These are phyloP conservation scores for Drosophila littoralis DNA, from an alignment of 1,140 invertebrate species.

Conservation along the genomic window DNA sequence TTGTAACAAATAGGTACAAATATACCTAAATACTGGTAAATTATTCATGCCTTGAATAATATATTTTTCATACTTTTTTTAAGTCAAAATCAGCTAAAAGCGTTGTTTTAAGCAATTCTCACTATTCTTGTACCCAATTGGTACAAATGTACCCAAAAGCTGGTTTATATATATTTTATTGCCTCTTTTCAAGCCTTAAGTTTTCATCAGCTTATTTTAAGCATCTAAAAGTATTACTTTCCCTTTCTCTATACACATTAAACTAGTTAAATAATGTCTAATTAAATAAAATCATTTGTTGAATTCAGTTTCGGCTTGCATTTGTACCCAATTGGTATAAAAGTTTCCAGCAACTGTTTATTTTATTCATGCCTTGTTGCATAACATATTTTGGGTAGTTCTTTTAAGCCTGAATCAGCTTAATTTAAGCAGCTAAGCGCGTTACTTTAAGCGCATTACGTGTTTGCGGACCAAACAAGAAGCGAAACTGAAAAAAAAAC, in stretches of 20 bases:
- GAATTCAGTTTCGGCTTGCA: too few species aligned
- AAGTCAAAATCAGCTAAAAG: not conserved
- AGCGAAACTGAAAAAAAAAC: not conserved
- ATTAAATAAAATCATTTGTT: too few species aligned
- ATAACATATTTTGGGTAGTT: not conserved
- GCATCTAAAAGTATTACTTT: too few species aligned
- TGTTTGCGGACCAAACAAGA: not conserved
- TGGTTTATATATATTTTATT: not conserved
- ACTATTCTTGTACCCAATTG: not conserved
- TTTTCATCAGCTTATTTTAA: not conserved
- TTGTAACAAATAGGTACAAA: not conserved
- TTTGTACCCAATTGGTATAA: not conserved
- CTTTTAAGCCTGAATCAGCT: not conserved
- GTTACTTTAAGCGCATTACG: not conserved
- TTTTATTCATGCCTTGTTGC: not conserved
- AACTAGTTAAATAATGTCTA: too few species aligned
- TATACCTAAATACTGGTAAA: not conserved
- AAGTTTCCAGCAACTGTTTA: not conserved
- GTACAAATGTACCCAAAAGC: not conserved
- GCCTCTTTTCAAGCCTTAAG: not conserved
- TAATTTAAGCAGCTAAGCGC: not conserved
- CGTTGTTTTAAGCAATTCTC: not conserved
- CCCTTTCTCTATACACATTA: too few species aligned
- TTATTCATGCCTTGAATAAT: not conserved
- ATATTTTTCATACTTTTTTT: not conserved